Evolutionary conservation across 2,888 invertebrate species (phyloP).

Genomic region (Myopa tessellatipennis): DNA sequence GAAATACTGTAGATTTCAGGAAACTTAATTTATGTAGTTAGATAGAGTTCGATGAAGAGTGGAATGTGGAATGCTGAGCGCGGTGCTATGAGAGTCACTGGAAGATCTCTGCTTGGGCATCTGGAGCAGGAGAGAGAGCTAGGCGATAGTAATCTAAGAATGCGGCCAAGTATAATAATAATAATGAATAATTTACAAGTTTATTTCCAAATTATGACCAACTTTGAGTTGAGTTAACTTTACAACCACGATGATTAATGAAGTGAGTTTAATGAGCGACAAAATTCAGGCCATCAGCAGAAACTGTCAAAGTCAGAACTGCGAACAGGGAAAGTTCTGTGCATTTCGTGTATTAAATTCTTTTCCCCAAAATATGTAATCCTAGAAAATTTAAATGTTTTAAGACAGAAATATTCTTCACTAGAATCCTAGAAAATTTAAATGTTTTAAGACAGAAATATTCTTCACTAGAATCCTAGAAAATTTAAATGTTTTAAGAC

Average conservation of each 20-base stretch:
- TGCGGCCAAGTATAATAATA: neutral
- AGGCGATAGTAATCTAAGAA: no score
- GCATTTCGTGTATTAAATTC: neutral
- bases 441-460: no score
- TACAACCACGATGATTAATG: neutral
- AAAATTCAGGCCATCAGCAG: neutral
- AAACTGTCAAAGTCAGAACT: neutral
- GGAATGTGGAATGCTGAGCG: neutral
- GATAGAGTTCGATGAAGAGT: neutral
- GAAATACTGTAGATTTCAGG: constrained; percentile 17
- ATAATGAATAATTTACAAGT: constrained; percentile 6
- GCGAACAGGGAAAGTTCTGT: neutral
- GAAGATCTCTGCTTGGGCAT: no score
- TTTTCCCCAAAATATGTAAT: neutral
- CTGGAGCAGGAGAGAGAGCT: no score
- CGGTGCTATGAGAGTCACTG: no score
- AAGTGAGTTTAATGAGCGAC: neutral
- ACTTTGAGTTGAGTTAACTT: neutral
- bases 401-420: no score
- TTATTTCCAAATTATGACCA: neutral
- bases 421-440: no score
- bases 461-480: no score
- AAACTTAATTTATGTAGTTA: constrained; percentile 19
- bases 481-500: no score
- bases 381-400: no score